phyloP scores from a whole-genome alignment of 2,113 vertebrate species.

The Deroptyus accipitrinus region DNA sequence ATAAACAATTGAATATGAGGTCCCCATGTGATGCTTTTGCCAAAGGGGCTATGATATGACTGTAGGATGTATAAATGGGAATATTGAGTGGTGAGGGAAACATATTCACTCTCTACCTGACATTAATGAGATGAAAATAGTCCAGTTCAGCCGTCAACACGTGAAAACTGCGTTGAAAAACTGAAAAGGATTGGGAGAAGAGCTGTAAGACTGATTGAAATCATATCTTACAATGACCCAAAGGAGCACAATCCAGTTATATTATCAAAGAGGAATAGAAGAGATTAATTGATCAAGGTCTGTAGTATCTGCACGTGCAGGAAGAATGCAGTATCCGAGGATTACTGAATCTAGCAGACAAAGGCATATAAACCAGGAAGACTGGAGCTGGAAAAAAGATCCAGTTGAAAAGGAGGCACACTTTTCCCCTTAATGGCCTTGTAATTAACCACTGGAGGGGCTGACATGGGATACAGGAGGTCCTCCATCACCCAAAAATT shows the following conservation, averaged over 20 bases:
- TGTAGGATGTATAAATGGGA: neutral
- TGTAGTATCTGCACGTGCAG: neutral
- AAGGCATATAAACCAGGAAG: neutral
- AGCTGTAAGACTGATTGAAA: neutral
- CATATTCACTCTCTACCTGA: neutral
- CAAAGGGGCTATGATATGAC: neutral
- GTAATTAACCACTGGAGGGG: slow-evolving; percentile 45
- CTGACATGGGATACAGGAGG: neutral
- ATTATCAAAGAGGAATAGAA: neutral
- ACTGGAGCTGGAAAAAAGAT: neutral
- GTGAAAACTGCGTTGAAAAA: neutral
- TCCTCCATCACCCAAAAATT: slow-evolving; percentile 41
- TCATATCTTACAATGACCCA: neutral
- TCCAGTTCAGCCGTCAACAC: neutral
- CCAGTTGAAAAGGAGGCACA: neutral
- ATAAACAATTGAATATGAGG: neutral
- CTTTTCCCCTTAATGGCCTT: slow-evolving; percentile 31
- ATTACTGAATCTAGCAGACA: neutral
- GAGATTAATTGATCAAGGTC: neutral
- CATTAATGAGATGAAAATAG: neutral
- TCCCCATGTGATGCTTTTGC: neutral
- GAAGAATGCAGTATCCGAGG: neutral
- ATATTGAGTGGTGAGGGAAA: neutral
- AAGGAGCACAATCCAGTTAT: neutral
- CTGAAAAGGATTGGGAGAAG: neutral